These are phyloP conservation scores for Herpailurus yagouaroundi DNA, from an alignment of 2,113 vertebrate species.

Conservation along the genomic window DNA sequence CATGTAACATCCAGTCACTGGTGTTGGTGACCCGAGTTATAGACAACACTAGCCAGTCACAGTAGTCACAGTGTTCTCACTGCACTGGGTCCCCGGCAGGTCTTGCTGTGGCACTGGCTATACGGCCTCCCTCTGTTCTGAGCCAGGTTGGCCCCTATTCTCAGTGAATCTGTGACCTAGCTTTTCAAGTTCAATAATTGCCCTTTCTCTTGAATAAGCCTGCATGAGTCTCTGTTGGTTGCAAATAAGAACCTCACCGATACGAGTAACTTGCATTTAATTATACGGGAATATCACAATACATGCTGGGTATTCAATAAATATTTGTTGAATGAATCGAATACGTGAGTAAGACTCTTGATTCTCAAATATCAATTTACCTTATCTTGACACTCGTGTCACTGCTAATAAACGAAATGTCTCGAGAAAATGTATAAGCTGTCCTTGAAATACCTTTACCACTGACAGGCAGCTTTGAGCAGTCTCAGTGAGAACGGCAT, in stretches of 20 bases:
- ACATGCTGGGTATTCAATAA: not conserved
- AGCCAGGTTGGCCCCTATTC: not conserved
- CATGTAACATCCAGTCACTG: not conserved
- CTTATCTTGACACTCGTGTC: constrained; percentile 37
- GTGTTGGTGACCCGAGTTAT: not conserved
- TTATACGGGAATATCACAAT: constrained; percentile 1
- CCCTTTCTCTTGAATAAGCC: not conserved
- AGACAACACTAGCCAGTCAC: not conserved
- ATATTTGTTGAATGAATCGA: constrained; percentile 40
- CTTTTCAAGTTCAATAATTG: not conserved
- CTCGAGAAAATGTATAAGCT: constrained; percentile 11
- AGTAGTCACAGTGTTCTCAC: too few relatives aligned
- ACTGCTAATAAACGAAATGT: constrained; percentile 46
- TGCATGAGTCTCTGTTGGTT: constrained; percentile 20
- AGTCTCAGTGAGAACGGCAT: not conserved
- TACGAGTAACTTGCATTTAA: constrained; percentile 23
- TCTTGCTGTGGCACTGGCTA: not conserved
- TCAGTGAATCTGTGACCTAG: not conserved
- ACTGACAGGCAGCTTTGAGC: not conserved
- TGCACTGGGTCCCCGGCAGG: accelerated
- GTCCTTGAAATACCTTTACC: constrained; percentile 4
- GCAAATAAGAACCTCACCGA: constrained; percentile 23
- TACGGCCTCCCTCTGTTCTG: not conserved
- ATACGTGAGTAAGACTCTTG: constrained; percentile 15
- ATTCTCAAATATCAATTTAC: constrained; percentile 60